Base-by-base conservation (phyloP, 2,797 vertebrate species). In the Aldrovandia affinis region DNA sequence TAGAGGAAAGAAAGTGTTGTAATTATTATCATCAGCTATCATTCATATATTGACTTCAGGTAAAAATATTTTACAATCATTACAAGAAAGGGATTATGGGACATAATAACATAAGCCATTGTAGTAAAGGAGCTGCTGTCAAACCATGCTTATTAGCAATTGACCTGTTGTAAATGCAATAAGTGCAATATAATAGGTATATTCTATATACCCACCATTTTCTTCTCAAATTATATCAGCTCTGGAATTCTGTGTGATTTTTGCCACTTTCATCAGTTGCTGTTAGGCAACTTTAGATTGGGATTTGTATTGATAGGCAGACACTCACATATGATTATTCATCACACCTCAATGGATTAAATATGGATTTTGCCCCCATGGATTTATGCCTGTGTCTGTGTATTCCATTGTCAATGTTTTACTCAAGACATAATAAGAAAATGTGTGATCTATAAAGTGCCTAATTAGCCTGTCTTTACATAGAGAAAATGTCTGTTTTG, bases 41-140 rank as follows among this genome's bases (percentile, higher is more conserved):
- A n/a, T 81, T 81, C 78, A 86, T 39, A 68, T 63, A 68, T 55
- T 5, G 2, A 61, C 52, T 44, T 75, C 78, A 73, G 28, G 70
- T 83, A 36, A 20, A 28, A 42, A 50, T 39, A 47, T 63, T 77
- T 83, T 50, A 39, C 59, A 83, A 78, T 83, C 9, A 83, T 42
- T 50, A 78, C 33, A 61, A 78, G 57, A 78, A 59, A 78, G 33
- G 36, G 10, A 55, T 52, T 6, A 54, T 33, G 33, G 10, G 44
- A 30, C 47, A 20, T 18, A 25, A 70, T n/a, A 82, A 47, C 59
- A 65, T 18, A 82, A 82, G 33, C 36, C 33, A 36, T 81, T 59
- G 30, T 57, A 42, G 12, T 28, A 57, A 57, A 44, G 39, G 39
- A 65, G 10, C 65, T 88, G 9, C 63, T 65, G 28, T 65, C 63